These are phyloP conservation scores for Drosophila pruinosa DNA, from an alignment of 1,140 invertebrate species.

Conservation along the genomic window DNA sequence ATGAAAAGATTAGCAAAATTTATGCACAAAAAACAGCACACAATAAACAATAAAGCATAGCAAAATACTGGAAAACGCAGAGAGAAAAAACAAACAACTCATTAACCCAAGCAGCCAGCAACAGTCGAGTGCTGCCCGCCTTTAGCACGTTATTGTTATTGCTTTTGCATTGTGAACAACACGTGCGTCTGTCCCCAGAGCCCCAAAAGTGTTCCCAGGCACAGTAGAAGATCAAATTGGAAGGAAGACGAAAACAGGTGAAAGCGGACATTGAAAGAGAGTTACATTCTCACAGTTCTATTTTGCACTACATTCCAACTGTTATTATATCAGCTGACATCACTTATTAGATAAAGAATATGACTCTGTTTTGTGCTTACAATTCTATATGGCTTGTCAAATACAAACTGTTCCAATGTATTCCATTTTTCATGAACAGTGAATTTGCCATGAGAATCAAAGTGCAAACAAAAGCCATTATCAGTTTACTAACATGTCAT, in stretches of 20 bases:
- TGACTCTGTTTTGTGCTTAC: not conserved
- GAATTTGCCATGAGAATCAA: no score
- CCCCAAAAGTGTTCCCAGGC: not conserved
- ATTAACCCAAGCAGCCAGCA: no score
- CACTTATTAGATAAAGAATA: no score
- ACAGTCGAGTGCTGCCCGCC: constrained; percentile 28
- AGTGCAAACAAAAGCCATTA: not conserved
- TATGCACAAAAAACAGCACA: constrained; percentile 12
- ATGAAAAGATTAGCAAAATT: constrained; percentile 27
- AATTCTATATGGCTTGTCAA: not conserved
- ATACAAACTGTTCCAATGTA: not conserved
- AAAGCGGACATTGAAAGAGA: not conserved
- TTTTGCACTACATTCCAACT: not conserved
- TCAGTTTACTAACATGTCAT: not conserved
- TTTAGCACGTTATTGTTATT: constrained; percentile 7
- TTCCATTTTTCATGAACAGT: no score
- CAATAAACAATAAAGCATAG: constrained; percentile 9
- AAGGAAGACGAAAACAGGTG: not conserved
- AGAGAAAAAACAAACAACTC: constrained; percentile 20
- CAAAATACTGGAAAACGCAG: constrained; percentile 5
- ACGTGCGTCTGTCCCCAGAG: constrained; percentile 18
- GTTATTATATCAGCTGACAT: no score
- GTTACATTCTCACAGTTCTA: not conserved
- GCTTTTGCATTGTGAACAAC: not conserved
- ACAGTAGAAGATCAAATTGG: not conserved